Evolutionary conservation across 37 sponge, comb jelly and placozoan species (phyloP).

Genomic region (Oscarella lobularis): DNA sequence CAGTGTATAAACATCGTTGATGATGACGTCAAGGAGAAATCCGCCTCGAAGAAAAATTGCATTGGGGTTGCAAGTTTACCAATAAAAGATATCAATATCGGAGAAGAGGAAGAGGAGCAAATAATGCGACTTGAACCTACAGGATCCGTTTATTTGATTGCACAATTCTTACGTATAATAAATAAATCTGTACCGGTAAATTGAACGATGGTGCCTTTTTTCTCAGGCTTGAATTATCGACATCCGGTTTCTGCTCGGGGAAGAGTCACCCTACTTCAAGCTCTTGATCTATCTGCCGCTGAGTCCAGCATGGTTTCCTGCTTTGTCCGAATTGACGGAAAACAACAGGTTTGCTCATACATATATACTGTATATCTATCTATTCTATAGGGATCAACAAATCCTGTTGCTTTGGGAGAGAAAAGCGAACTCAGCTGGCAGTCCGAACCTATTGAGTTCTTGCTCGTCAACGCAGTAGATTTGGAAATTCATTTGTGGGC

Average conservation of each 20-base stretch:
- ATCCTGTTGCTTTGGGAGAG: neutral
- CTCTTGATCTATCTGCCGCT: neutral
- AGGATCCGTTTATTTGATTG: neutral
- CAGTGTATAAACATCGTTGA: neutral
- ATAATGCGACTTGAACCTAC: neutral
- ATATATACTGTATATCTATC: too few species aligned
- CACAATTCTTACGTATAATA: neutral
- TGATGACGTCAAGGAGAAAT: neutral
- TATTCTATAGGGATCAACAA: neutral
- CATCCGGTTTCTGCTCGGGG: constrained; percentile 1
- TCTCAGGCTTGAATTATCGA: neutral
- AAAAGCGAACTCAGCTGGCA: too few species aligned
- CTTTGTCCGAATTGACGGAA: neutral
- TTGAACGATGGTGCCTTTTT: neutral
- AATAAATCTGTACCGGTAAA: neutral
- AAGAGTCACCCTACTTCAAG: neutral
- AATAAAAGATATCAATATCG: neutral
- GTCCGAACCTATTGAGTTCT: neutral
- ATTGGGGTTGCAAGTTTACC: neutral
- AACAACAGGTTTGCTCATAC: too few species aligned
- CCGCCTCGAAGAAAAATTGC: neutral
- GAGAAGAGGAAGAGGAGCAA: neutral
- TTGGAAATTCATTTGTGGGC: neutral
- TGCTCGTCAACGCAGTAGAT: neutral
- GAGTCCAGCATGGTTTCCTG: neutral